These are phyloP conservation scores for Malurus leucopterus DNA, from an alignment of 2,797 vertebrate species.

Conservation along the genomic window DNA sequence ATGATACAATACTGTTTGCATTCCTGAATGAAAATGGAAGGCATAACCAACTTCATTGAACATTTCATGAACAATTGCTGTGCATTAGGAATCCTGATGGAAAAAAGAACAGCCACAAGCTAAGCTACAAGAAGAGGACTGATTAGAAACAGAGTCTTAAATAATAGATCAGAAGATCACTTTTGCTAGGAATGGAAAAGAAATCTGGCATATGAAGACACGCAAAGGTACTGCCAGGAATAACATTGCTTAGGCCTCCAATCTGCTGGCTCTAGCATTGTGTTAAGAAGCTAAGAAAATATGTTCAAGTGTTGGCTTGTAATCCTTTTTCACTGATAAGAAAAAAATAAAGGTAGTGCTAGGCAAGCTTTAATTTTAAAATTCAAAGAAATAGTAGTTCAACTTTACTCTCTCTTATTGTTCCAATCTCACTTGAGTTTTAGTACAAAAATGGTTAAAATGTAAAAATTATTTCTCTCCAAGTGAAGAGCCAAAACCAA, in stretches of 20 bases:
- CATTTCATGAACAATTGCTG: conserved; percentile 13
- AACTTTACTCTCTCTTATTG: background rate
- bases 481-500: background rate
- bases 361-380: background rate
- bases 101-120: conserved; percentile 43
- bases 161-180: background rate
- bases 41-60: background rate
- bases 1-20: background rate
- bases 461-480: background rate
- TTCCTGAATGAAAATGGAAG: background rate
- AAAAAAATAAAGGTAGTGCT: background rate
- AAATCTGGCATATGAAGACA: background rate
- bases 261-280: background rate
- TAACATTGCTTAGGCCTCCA: background rate
- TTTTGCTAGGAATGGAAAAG: background rate
- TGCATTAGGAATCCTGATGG: conserved; percentile 31
- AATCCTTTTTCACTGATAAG: background rate
- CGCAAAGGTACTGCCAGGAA: background rate
- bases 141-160: background rate
- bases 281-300: background rate
- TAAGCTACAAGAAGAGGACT: conserved; percentile 31
- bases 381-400: background rate
- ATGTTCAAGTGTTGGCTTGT: background rate
- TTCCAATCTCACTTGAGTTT: background rate
- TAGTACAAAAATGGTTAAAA: background rate